Evolutionary conservation across 2,888 invertebrate genomes (phyloP).

Genomic region (Drosophila pseudotakahashii): DNA sequence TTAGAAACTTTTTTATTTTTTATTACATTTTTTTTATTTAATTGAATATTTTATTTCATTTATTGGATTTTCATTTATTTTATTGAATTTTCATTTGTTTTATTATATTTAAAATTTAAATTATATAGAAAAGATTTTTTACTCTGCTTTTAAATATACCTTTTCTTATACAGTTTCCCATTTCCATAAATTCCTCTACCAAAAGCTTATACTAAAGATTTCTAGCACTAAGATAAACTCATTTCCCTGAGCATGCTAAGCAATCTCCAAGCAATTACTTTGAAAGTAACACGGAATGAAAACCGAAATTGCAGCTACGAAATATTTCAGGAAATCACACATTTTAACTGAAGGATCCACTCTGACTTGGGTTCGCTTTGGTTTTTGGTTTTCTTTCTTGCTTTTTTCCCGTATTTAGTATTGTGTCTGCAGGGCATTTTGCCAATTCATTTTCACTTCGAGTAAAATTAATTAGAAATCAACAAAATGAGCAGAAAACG

Average conservation of each 20-base stretch:
- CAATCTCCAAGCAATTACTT: conserved; percentile 19
- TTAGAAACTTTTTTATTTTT: too few relatives aligned
- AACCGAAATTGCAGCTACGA: conserved; percentile 31
- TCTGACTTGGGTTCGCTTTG: conserved; percentile 5
- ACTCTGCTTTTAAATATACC: too few relatives aligned
- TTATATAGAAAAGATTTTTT: too few relatives aligned
- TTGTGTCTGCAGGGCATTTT: conserved; percentile 61
- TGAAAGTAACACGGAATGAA: conserved; percentile 7
- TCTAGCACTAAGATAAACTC: neutral
- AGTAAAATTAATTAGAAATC: conserved; percentile 74
- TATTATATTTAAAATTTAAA: neutral
- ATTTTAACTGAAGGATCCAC: conserved; percentile 28
- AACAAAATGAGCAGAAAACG: conserved; percentile 67
- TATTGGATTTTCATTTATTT: too few relatives aligned
- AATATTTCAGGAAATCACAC: conserved; percentile 44
- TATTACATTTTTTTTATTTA: too few relatives aligned
- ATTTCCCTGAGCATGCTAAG: neutral
- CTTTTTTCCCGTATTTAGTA: conserved; percentile 5
- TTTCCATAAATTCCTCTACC: neutral
- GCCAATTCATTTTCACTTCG: conserved; percentile 74
- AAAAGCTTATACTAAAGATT: neutral
- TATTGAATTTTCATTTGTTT: too few relatives aligned
- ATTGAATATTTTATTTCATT: too few relatives aligned
- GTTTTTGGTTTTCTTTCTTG: conserved; percentile 5
- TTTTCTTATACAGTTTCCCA: too few relatives aligned